Evolutionary conservation across 2,888 invertebrate species (phyloP).

Genomic region (Caenorhabditis parvicauda): DNA sequence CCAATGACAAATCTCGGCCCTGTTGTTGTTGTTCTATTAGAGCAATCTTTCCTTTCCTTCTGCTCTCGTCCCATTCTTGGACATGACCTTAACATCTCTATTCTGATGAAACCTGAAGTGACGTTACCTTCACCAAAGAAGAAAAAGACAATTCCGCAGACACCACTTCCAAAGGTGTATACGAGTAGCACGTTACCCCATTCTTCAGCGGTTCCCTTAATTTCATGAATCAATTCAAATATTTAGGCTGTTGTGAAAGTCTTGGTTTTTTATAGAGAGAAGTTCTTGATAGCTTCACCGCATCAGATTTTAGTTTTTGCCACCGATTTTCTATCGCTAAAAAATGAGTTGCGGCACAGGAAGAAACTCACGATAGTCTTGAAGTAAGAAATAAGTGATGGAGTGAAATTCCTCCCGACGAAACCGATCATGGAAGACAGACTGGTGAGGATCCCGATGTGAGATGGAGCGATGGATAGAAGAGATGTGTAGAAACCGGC

Average conservation of each 20-base stretch:
- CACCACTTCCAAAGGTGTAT: conserved; percentile 24
- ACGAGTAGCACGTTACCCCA: conserved; percentile 43
- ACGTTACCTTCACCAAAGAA: conserved; percentile 44
- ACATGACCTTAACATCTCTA: conserved; percentile 18
- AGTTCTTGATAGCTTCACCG: too few species aligned
- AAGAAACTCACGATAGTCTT: conserved; percentile 29
- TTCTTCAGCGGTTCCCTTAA: conserved; percentile 44
- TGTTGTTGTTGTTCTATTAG: too few species aligned
- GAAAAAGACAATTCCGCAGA: conserved; percentile 35
- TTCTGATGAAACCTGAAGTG: too few species aligned
- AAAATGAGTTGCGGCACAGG: too few species aligned
- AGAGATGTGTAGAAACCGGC: conserved; percentile 54
- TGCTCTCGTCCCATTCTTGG: conserved; percentile 32
- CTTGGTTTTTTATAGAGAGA: too few species aligned
- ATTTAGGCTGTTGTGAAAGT: too few species aligned
- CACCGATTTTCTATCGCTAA: too few species aligned
- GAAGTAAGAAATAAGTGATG: conserved; percentile 37
- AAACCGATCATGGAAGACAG: conserved; percentile 39
- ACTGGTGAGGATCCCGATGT: conserved; percentile 48
- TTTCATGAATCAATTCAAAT: too few species aligned
- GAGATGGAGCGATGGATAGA: conserved; percentile 47
- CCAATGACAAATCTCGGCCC: too few species aligned
- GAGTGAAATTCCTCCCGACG: conserved; percentile 35
- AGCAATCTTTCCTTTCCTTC: too few species aligned
- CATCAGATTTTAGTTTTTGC: too few species aligned